Base-by-base conservation (phyloP, 2,888 invertebrate species). In the Seladonia tumulorum region DNA sequence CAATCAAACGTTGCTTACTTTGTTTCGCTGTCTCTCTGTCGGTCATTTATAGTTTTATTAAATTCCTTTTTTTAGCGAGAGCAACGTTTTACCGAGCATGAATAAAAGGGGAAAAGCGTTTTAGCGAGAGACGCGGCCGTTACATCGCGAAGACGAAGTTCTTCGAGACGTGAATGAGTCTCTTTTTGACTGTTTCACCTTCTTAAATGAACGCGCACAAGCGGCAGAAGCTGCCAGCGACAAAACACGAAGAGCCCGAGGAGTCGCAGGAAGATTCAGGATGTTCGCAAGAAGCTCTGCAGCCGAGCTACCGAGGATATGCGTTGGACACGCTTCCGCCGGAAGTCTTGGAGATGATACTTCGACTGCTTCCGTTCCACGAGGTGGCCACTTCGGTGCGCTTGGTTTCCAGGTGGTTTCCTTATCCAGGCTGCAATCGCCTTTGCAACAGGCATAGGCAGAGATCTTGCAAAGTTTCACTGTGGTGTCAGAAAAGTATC, bases 261-360 rank as follows among this genome's bases (percentile, higher is more conserved):
- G 60, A 79, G n/a, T 39, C 60, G n/a, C 76, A 49, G 35, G 75
- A 72, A 29, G 42, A 82, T 29, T 7, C 53, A 12, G 39, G 63
- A 63, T 63, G 63, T 35, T 63, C 16, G 63, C 29, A 66, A 35
- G 39, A 14, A 22, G n/a, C 29, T 18, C 45, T 5, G 4, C n/a
- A 3, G 5, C 2, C 45, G 22, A n/a, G 2, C 16, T 49, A 16
- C 12, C 72, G 29, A 25, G 73, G 47, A 5, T 86, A 90, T 71
- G 91, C 89, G 7, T 80, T 94, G 76, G 94, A 94, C 25, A 92
- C 87, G 7, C 90, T 95, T 45, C 95, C 95, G 2, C 93, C 93
- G 12, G 95, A 95, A 90, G 90, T 95, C 29, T 87, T 94, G 71
- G 94, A 94, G 80, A 93, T 93, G 92, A 92, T 95, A 35, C 81